These are phyloP conservation scores for Parnassius glacialis DNA, from an alignment of 2,888 invertebrate species.

Conservation along the genomic window DNA sequence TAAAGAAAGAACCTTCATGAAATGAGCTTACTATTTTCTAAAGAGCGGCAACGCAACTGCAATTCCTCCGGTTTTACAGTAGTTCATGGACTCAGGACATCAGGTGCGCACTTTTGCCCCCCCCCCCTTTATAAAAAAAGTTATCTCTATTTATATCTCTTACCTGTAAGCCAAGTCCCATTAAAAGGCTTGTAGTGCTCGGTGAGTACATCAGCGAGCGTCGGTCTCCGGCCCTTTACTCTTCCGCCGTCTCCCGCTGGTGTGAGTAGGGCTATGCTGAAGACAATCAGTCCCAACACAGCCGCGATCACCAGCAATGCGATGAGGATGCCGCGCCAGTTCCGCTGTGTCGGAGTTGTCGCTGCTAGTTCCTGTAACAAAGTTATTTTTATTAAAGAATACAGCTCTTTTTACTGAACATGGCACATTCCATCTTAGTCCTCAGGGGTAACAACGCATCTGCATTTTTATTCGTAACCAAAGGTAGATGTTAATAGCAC, in stretches of 20 bases:
- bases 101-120: too few species aligned
- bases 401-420: too few species aligned
- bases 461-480: too few species aligned
- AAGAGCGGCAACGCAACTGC: too few species aligned
- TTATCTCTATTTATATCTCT: slow-evolving; percentile 28
- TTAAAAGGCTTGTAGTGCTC: slow-evolving; percentile 85
- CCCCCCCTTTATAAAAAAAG: too few species aligned
- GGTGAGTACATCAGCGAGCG: slow-evolving; percentile 84
- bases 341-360: slow-evolving; percentile 91
- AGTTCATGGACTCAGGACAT: too few species aligned
- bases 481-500: too few species aligned
- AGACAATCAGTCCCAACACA: slow-evolving; percentile 93
- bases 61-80: too few species aligned
- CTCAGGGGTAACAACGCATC: too few species aligned
- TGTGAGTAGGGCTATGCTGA: slow-evolving; percentile 94
- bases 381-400: too few species aligned
- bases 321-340: slow-evolving; percentile 97
- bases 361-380: slow-evolving; percentile 91
- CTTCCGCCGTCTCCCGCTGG: slow-evolving; percentile 87
- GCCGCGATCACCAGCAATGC: slow-evolving; percentile 94
- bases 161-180: slow-evolving; percentile 79
- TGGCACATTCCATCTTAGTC: too few species aligned
- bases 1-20: not conserved
- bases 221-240: slow-evolving; percentile 84
- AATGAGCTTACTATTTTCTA: too few species aligned